phyloP scores from a whole-genome alignment of 2,797 vertebrate genomes.

The Gastrophryne carolinensis region DNA sequence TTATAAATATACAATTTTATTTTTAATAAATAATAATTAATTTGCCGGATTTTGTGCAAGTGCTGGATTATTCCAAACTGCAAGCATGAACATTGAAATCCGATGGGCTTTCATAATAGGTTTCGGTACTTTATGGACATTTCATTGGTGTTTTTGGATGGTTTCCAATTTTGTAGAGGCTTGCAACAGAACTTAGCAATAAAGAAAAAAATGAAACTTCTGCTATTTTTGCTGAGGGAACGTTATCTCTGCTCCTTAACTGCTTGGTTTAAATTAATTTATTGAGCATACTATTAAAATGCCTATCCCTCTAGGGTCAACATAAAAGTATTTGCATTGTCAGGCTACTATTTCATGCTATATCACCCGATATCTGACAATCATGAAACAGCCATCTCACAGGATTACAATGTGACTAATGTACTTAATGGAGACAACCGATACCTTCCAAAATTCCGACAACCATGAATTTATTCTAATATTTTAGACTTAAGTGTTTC shows the following conservation, averaged over 20 bases:
- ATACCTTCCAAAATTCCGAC: slow-evolving; percentile 27
- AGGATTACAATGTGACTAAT: slow-evolving; percentile 11
- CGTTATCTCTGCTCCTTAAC: slow-evolving; percentile 18
- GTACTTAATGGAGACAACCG: slow-evolving; percentile 28
- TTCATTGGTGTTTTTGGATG: slow-evolving; percentile 38
- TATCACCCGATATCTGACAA: background rate
- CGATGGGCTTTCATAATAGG: slow-evolving; percentile 1
- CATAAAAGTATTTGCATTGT: background rate
- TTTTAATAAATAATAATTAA: no score
- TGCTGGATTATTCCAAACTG: slow-evolving; percentile 33
- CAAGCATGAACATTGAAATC: slow-evolving; percentile 30
- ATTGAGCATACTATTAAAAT: slow-evolving; percentile 33
- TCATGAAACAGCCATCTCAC: background rate
- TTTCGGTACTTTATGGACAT: slow-evolving; percentile 45
- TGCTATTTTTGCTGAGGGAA: slow-evolving; percentile 38
- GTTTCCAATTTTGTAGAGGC: slow-evolving; percentile 39
- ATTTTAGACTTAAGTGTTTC: slow-evolving; percentile 44
- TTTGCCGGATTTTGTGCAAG: no score
- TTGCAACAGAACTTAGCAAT: slow-evolving; percentile 36
- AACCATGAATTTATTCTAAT: slow-evolving; percentile 35
- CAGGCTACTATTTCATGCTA: background rate
- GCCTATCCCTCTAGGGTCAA: slow-evolving; percentile 1
- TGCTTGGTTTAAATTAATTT: slow-evolving; percentile 36
- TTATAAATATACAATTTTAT: no score
- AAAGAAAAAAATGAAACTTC: slow-evolving; percentile 42